A percentile compares a stretch with the other conserved stretches of the same genome.
Conservation (phyloP, 2,113 vertebrate genomes). For the Motacilla alba region DNA sequence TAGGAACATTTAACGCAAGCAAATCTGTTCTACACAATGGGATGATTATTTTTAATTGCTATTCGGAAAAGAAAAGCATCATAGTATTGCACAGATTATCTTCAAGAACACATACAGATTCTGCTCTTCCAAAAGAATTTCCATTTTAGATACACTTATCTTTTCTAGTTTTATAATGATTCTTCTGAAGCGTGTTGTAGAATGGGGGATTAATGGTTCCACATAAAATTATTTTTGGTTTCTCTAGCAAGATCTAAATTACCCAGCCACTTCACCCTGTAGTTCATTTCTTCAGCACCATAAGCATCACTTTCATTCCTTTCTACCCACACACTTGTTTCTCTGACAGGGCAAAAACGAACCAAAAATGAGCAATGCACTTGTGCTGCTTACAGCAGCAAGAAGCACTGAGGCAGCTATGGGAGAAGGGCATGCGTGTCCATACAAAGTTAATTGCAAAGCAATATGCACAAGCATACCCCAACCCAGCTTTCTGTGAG, state of each 20-base stretch:
- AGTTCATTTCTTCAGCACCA: background rate
- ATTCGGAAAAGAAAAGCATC: background rate
- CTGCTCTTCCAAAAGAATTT: background rate
- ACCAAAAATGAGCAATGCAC: fast-evolving
- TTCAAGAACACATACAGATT: background rate
- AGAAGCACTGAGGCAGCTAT: background rate
- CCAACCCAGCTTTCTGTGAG: background rate
- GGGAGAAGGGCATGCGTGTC: background rate
- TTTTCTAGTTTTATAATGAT: background rate
- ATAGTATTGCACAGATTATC: background rate
- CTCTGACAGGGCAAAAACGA: background rate
- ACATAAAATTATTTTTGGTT: background rate
- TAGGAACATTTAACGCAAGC: background rate
- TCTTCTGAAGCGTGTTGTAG: background rate
- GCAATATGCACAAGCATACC: conserved; percentile 18
- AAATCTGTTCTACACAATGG: background rate
- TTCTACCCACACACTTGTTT: background rate
- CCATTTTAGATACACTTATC: background rate
- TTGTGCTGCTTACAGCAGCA: background rate
- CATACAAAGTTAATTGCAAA: background rate
- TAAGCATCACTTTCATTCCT: background rate
- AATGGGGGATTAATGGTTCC: background rate
- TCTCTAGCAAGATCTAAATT: background rate
- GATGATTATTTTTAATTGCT: background rate
- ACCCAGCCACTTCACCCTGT: background rate